A percentile compares a stretch with the other conserved stretches of the same genome.
phyloP scores from a whole-genome alignment of 2,888 invertebrate genomes.

The Pandemis cinnamomeana region DNA sequence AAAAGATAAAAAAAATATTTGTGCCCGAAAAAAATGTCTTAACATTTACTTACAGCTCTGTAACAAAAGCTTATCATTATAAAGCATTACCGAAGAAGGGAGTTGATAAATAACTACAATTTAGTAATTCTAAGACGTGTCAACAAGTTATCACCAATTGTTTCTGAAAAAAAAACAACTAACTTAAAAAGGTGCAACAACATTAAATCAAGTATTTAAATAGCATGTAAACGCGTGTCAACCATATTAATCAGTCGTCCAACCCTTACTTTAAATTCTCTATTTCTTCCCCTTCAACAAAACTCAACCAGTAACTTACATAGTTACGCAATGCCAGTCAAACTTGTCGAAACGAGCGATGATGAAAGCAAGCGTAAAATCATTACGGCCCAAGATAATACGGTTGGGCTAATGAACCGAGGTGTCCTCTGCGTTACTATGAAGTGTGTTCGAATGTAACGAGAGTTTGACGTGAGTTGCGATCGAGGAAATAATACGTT shows the following conservation, averaged over 20 bases:
- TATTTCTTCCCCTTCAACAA: slow-evolving; percentile 32
- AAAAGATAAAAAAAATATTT: too few relatives aligned
- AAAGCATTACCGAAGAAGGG: too few relatives aligned
- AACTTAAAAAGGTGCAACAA: too few relatives aligned
- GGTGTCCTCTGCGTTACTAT: slow-evolving; percentile 55
- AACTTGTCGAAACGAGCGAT: slow-evolving; percentile 57
- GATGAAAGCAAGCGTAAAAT: slow-evolving; percentile 72
- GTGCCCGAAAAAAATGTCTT: too few relatives aligned
- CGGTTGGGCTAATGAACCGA: slow-evolving; percentile 71
- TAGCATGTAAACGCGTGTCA: not conserved
- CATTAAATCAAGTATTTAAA: too few relatives aligned
- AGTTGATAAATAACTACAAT: too few relatives aligned
- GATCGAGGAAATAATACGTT: slow-evolving; percentile 11
- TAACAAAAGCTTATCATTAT: too few relatives aligned
- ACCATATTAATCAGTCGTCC: not conserved
- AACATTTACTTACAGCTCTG: too few relatives aligned
- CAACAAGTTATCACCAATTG: too few relatives aligned
- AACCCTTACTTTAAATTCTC: slow-evolving; percentile 15
- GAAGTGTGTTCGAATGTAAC: slow-evolving; percentile 42
- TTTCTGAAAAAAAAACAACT: too few relatives aligned
- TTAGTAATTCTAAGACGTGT: too few relatives aligned
- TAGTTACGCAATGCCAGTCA: slow-evolving; percentile 62
- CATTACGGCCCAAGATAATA: slow-evolving; percentile 75
- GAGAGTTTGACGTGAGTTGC: slow-evolving; percentile 44
- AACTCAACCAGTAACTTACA: slow-evolving; percentile 74